Evolutionary conservation across 2,888 invertebrate species (phyloP).

Genomic region (Drosophila aldrichi): DNA sequence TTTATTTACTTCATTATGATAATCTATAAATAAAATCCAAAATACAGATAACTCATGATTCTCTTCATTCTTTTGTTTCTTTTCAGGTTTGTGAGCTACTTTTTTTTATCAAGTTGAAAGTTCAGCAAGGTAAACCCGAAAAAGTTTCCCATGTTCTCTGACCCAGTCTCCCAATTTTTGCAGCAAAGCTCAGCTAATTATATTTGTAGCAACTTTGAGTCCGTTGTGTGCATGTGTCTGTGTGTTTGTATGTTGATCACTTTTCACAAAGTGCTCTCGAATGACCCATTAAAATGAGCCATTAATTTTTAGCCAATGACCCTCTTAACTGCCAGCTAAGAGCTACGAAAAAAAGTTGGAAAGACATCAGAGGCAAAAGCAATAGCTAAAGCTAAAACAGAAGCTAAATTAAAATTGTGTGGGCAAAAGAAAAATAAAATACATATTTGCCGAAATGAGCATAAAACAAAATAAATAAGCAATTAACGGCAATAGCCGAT

Average conservation of each 20-base stretch:
- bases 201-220: constrained; percentile 25
- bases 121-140: constrained; percentile 51
- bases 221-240: neutral
- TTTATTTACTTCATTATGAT: neutral
- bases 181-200: constrained; percentile 44
- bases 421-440: constrained; percentile 29
- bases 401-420: constrained; percentile 52
- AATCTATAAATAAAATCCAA: neutral
- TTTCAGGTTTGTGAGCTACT: constrained; percentile 58
- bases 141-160: constrained; percentile 39
- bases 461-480: constrained; percentile 74
- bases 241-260: constrained; percentile 46
- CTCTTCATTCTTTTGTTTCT: constrained; percentile 15
- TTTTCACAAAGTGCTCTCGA: constrained; percentile 68
- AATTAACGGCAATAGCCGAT: constrained; percentile 53
- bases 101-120: constrained; percentile 15
- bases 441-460: constrained; percentile 36
- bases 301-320: constrained; percentile 74
- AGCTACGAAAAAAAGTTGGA: constrained; percentile 18
- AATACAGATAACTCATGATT: constrained; percentile 20
- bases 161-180: constrained; percentile 31
- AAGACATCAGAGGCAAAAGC: constrained; percentile 14
- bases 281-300: constrained; percentile 74
- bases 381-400: constrained; percentile 10
- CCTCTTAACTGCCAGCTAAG: constrained; percentile 53